These are phyloP conservation scores for Agonum fuliginosum DNA, from an alignment of 2,888 invertebrate species.

Conservation along the genomic window DNA sequence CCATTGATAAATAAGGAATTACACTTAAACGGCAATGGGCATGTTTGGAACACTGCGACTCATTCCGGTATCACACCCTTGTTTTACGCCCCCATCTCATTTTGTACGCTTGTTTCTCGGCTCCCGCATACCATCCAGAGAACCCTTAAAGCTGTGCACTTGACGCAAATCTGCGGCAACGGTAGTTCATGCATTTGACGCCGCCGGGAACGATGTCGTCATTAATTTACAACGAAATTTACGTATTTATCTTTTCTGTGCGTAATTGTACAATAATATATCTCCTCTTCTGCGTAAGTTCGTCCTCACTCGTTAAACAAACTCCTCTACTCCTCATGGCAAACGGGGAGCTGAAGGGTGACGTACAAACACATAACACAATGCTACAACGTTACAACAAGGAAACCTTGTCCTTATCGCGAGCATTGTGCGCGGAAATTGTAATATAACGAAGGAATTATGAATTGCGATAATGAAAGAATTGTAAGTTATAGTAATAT, in stretches of 20 bases:
- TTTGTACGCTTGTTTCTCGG: background rate
- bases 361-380: background rate
- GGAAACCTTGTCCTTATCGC: too few species aligned
- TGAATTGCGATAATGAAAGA: too few species aligned
- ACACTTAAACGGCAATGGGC: background rate
- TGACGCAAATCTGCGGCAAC: constrained; percentile 31
- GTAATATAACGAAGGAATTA: too few species aligned
- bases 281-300: background rate
- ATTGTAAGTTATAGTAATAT: too few species aligned
- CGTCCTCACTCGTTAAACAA: constrained; percentile 14
- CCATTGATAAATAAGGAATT: background rate
- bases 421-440: too few species aligned
- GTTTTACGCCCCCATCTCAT: background rate
- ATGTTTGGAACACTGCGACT: background rate
- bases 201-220: constrained; percentile 2
- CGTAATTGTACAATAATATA: constrained; percentile 34
- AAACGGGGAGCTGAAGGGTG: background rate
- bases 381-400: background rate
- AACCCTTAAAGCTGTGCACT: constrained; percentile 12
- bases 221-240: constrained; percentile 41
- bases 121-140: background rate
- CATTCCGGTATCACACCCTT: constrained; percentile 1
- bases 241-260: constrained; percentile 32
- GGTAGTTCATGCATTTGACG: constrained; percentile 32
- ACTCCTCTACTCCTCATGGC: background rate